Conservation (phyloP, 2,113 vertebrate species). For the Paedocypris sp. region DNA sequence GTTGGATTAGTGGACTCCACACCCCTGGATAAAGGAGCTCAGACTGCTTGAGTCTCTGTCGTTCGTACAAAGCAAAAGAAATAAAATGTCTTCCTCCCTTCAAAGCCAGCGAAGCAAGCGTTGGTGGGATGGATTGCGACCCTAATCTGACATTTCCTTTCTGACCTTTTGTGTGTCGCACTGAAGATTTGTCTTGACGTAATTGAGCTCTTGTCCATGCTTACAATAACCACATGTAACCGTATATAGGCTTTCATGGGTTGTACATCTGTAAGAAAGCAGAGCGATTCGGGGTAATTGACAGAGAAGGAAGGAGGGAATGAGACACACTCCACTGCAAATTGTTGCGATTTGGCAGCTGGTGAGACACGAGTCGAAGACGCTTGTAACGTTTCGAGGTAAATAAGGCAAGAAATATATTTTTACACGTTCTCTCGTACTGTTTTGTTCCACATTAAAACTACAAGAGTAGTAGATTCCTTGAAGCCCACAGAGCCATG, state of each 20-base stretch:
- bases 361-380: constrained; percentile 17
- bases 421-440: constrained; percentile 34
- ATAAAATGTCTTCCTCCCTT: constrained; percentile 24
- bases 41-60: constrained; percentile 38
- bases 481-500: constrained; percentile 42
- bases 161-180: not conserved
- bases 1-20: constrained; percentile 48
- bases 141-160: not conserved
- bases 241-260: not conserved
- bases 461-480: constrained; percentile 33
- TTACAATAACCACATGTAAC: constrained; percentile 4
- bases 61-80: constrained; percentile 38
- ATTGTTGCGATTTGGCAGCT: constrained; percentile 25
- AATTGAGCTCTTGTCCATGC: not conserved
- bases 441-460: constrained; percentile 44
- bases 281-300: not conserved
- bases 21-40: constrained; percentile 46
- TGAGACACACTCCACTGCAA: constrained; percentile 2
- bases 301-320: not conserved
- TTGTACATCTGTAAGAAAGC: not conserved
- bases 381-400: constrained; percentile 33
- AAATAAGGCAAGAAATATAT: constrained; percentile 38
- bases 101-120: constrained; percentile 5
- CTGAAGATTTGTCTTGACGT: not conserved
- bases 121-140: not conserved